Evolutionary conservation across 2,113 vertebrate genomes (phyloP).

Genomic region (Genyomyrus donnyi): DNA sequence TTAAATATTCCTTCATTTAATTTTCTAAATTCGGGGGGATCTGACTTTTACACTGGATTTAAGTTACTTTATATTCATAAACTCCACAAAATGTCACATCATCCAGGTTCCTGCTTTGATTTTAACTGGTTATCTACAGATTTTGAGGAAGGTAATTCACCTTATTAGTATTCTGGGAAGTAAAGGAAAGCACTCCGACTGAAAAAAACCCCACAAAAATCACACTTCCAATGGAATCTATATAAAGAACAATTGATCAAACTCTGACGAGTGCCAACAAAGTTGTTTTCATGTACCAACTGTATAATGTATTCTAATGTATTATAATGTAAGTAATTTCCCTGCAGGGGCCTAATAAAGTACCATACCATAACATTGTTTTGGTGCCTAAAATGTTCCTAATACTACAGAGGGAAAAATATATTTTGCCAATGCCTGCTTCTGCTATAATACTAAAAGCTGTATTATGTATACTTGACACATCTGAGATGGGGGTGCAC

Average conservation of each 20-base stretch:
- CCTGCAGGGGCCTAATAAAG: background rate
- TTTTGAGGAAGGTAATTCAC: constrained; percentile 31
- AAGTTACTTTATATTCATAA: constrained; percentile 44
- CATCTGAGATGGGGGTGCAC: background rate
- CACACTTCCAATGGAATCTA: background rate
- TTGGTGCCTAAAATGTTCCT: background rate
- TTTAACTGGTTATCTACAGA: constrained; percentile 38
- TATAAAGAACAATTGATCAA: background rate
- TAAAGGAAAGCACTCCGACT: background rate
- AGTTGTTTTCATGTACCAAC: background rate
- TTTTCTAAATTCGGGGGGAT: background rate
- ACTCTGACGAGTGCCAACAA: background rate
- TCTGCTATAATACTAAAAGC: background rate
- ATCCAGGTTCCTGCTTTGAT: constrained; percentile 20
- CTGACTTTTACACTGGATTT: constrained; percentile 1
- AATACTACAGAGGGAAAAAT: background rate
- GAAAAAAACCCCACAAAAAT: background rate
- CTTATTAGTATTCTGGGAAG: constrained; percentile 18
- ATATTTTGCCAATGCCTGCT: background rate
- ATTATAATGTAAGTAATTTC: constrained; percentile 27
- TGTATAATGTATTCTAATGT: background rate
- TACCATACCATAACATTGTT: background rate
- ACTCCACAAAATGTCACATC: constrained; percentile 34
- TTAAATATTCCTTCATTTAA: constrained; percentile 11
- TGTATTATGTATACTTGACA: background rate